Conservation (phyloP, 2,797 vertebrate species). For the Myotis daubentonii region DNA sequence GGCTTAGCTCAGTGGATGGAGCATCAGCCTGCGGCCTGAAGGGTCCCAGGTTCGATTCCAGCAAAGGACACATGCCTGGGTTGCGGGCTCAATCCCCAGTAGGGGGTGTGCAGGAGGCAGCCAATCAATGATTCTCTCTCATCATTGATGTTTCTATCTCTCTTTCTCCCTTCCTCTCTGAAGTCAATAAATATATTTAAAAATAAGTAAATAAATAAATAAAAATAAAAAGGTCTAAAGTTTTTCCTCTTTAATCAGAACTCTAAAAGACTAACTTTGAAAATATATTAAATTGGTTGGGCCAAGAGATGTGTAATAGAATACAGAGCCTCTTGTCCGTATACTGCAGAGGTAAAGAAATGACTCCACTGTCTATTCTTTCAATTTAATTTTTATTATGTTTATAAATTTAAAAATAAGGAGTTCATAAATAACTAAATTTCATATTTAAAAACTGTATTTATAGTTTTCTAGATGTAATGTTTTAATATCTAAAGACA, state of each 20-base stretch:
- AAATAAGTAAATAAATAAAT: no score
- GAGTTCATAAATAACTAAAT: conserved; percentile 29
- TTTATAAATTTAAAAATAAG: conserved; percentile 21
- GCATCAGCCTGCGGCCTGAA: no score
- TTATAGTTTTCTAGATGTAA: background rate
- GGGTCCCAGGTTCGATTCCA: no score
- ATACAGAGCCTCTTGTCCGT: background rate
- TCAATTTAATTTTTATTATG: background rate
- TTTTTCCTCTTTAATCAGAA: conserved; percentile 69
- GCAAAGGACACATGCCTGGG: no score
- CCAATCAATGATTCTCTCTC: no score
- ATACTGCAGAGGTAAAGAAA: conserved; percentile 6
- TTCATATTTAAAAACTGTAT: conserved; percentile 30
- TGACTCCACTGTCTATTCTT: background rate
- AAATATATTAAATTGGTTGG: conserved; percentile 54
- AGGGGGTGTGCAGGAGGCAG: no score
- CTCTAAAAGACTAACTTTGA: conserved; percentile 67
- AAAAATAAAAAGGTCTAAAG: conserved; percentile 60
- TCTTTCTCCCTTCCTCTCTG: no score
- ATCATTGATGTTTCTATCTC: no score
- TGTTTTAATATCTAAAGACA: conserved; percentile 30
- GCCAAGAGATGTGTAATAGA: conserved; percentile 2
- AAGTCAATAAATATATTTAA: no score
- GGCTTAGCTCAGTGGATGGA: no score
- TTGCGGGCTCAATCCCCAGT: no score